Evolutionary conservation across 2,797 vertebrate genomes (phyloP).

Genomic region (Taeniopygia guttata): DNA sequence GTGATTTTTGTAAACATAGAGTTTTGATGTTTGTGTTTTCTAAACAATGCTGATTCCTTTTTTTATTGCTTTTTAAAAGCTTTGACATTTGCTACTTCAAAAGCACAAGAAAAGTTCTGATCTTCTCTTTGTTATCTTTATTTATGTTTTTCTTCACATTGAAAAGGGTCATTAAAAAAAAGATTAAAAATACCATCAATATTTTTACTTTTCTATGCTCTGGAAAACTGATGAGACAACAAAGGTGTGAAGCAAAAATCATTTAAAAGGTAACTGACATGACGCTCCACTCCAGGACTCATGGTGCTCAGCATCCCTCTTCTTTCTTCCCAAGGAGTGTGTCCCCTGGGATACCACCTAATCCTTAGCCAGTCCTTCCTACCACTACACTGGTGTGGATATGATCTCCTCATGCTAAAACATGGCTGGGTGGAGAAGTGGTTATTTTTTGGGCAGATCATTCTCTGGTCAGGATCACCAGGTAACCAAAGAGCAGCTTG

Average conservation of each 20-base stretch:
- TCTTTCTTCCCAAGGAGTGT: neutral
- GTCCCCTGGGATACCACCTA: neutral
- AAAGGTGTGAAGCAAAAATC: neutral
- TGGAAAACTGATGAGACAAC: neutral
- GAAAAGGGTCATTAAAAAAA: neutral
- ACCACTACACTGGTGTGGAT: accelerated
- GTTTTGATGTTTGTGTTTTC: neutral
- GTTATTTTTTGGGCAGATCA: neutral
- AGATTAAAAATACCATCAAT: neutral
- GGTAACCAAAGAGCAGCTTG: neutral
- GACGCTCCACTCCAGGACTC: too few species aligned
- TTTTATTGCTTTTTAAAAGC: neutral
- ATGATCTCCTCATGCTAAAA: neutral
- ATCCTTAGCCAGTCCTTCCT: neutral
- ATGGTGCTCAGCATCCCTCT: neutral
- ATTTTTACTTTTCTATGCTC: neutral
- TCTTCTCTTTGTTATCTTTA: neutral
- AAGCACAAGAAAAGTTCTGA: neutral
- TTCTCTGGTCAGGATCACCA: neutral
- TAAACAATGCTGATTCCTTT: neutral
- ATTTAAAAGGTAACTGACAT: neutral
- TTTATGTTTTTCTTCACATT: neutral
- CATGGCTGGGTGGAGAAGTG: neutral
- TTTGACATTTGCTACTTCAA: neutral
- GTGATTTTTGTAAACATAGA: neutral